Base-by-base conservation (phyloP, 2,113 vertebrate species). In the Haemorhous mexicanus region DNA sequence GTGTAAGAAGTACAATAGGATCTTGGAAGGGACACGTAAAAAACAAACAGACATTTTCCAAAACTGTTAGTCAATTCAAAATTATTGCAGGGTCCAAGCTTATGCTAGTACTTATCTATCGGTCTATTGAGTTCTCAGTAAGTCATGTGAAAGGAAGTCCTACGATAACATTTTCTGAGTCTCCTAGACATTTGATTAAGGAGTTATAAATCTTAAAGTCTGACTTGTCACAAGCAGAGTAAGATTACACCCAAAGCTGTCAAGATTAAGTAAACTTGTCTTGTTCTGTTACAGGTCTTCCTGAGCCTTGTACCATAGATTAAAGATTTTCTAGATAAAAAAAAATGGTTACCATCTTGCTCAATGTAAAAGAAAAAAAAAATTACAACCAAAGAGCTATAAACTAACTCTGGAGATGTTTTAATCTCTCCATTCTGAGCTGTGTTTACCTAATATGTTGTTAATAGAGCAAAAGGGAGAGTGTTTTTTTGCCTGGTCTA, bases 201-300 rank as follows among this genome's bases (percentile, higher is more conserved):
- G 97, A 98, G 98, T 98, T 98, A 98, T 98, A 98, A 98, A 98
- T 98, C 98, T 98, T 98, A 96, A 97, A 98, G 98, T 98, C 98
- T 98, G 97, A 97, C 98, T 98, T 98, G 98, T 98, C 98, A 98
- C 98, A 98, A 98, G 98, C 98, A 96, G 96, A 98, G 97, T 96
- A 97, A 98, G 98, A 98, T 98, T 98, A 98, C 98, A 98, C 98
- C 98, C 98, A 97, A 97, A 98, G 96, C 98, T 98, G 98, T 98
- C 98, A 98, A 98, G 98, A 98, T 98, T 98, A 98, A 97, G 98
- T 98, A 98, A 98, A 98, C 98, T 98, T 98, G 98, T 98, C 98
- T 98, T 98, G 98, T 98, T 98, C 98, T 97, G 97, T 97, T 97
- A 97, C 97, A 98, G 98, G 98, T 98, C 97, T 98, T 98, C 96